These are phyloP conservation scores for Micoletzkya japonica DNA, from an alignment of 2,888 invertebrate species.

Conservation along the genomic window DNA sequence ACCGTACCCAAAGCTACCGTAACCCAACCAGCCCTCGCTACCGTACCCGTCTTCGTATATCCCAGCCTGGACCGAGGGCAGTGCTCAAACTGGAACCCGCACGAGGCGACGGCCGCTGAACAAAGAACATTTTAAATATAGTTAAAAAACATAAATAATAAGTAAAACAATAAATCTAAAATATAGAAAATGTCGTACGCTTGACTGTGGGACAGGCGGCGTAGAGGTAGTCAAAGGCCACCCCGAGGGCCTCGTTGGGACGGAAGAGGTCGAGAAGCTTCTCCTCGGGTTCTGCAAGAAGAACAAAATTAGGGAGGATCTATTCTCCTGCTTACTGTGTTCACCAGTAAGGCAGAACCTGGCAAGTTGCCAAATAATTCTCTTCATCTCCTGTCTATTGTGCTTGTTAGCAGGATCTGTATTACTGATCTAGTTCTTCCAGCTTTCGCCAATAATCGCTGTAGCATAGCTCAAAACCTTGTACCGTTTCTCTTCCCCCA, in stretches of 20 bases:
- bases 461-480: too few relatives aligned
- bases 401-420: too few relatives aligned
- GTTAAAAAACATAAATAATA: neutral
- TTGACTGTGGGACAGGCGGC: conserved; percentile 19
- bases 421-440: too few relatives aligned
- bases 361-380: too few relatives aligned
- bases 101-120: neutral
- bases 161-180: neutral
- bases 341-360: too few relatives aligned
- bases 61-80: neutral
- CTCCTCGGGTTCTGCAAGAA: conserved; percentile 13
- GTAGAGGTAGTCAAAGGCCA: conserved; percentile 24
- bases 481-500: too few relatives aligned
- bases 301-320: too few relatives aligned
- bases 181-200: neutral
- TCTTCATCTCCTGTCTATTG: too few relatives aligned
- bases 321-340: too few relatives aligned
- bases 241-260: conserved; percentile 5
- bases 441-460: too few relatives aligned
- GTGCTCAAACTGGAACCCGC: neutral
- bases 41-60: neutral
- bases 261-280: conserved; percentile 8
- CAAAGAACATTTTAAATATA: too few relatives aligned
- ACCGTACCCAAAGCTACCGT: neutral
- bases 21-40: neutral